These are phyloP conservation scores for Meliscaeva auricollis DNA, from an alignment of 2,888 invertebrate genomes.

Conservation along the genomic window DNA sequence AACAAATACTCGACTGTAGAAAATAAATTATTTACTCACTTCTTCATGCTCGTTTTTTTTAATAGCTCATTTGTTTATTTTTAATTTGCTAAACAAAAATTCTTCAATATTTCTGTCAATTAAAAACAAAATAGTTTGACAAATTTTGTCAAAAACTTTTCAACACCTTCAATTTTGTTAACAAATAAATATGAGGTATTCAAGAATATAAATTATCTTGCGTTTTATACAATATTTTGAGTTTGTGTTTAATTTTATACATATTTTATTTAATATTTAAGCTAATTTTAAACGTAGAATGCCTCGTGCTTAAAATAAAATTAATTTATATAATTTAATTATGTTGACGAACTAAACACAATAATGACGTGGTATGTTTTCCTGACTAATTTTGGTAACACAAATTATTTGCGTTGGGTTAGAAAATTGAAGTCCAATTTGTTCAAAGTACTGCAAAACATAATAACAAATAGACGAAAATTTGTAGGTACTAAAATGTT, in stretches of 20 bases:
- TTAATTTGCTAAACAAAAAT: not conserved
- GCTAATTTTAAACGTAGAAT: not conserved
- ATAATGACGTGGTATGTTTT: no score
- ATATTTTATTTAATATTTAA: not conserved
- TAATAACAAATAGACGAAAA: no score
- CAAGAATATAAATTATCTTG: not conserved
- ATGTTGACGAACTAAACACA: no score
- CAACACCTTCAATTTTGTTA: conserved; percentile 35
- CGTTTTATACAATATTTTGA: not conserved
- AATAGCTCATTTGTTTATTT: conserved; percentile 48
- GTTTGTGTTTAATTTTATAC: not conserved
- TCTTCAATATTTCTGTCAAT: conserved; percentile 46
- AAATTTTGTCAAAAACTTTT: conserved; percentile 47
- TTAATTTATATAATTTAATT: not conserved
- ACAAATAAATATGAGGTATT: conserved; percentile 21
- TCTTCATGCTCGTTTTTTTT: conserved; percentile 24
- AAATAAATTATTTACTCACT: not conserved
- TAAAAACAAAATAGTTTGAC: conserved; percentile 47
- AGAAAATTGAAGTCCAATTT: no score
- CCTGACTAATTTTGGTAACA: no score
- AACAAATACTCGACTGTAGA: not conserved
- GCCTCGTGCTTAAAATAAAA: not conserved
- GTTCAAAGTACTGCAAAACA: no score
- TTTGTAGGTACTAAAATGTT: no score
- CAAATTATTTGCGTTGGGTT: no score